phyloP scores from a whole-genome alignment of 1,140 invertebrate genomes.

The Sminthurides bifidus region DNA sequence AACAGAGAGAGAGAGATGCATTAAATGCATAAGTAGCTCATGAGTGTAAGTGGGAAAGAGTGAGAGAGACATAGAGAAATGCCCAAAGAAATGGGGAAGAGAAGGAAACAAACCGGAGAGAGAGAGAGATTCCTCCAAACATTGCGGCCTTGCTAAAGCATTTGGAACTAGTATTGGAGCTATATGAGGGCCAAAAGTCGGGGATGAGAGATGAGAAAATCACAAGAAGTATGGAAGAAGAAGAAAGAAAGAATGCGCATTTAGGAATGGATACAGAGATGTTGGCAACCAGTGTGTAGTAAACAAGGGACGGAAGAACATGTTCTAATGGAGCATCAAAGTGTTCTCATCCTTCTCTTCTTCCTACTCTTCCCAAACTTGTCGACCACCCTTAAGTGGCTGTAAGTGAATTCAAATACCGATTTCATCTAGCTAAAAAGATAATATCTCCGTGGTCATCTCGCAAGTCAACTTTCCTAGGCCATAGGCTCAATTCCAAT shows the following conservation, averaged over 20 bases:
- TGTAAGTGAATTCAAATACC: constrained; percentile 6
- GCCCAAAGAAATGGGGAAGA: background rate
- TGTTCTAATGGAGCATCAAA: constrained; percentile 4
- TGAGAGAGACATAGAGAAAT: background rate
- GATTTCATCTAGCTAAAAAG: background rate
- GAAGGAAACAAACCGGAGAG: background rate
- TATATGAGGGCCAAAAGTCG: background rate
- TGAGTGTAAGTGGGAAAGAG: background rate
- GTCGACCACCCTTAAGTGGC: constrained; percentile 6
- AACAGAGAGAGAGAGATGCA: no score
- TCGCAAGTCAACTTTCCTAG: no score
- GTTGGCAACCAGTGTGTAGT: background rate
- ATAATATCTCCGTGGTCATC: no score
- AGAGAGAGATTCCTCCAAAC: background rate
- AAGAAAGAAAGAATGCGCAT: background rate
- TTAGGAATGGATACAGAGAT: background rate
- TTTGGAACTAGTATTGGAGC: background rate
- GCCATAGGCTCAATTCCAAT: no score
- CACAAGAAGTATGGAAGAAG: background rate
- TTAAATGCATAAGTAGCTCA: no score
- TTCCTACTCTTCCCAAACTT: constrained; percentile 1
- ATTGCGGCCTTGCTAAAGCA: background rate
- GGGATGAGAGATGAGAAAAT: constrained; percentile 1
- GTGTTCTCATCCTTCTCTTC: background rate
- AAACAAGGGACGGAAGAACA: constrained; percentile 1